Percentiles rank a stretch among this genome's conserved stretches.
Evolutionary conservation across 2,113 vertebrate species (phyloP).

Genomic region (Columba janthina): DNA sequence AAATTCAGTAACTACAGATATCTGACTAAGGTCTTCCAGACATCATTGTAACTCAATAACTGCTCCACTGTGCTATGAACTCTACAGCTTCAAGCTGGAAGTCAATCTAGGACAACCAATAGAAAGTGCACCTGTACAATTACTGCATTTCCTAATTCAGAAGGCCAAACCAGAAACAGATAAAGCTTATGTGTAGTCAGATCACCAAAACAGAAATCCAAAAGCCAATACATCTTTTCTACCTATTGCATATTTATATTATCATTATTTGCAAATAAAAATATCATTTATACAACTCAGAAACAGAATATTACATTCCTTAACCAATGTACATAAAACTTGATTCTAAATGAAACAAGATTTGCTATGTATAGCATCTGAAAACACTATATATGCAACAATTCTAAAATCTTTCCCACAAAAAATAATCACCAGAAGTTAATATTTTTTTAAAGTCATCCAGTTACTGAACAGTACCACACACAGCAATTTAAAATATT

Average conservation of each 20-base stretch:
- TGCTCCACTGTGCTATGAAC: conserved; percentile 71
- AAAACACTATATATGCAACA: background rate
- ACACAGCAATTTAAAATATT: background rate
- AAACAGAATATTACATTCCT: conserved; percentile 24
- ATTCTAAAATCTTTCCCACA: background rate
- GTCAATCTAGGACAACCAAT: conserved; percentile 79
- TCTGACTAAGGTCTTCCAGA: conserved; percentile 58
- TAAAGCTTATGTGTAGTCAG: conserved; percentile 42
- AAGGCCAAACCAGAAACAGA: conserved; percentile 57
- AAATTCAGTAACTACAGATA: conserved; percentile 42
- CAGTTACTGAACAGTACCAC: background rate
- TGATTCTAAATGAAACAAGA: background rate
- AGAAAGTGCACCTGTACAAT: conserved; percentile 77
- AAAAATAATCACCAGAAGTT: background rate
- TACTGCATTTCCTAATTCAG: conserved; percentile 74
- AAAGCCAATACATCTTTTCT: background rate
- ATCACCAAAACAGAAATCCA: conserved; percentile 31
- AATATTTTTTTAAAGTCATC: background rate
- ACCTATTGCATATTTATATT: background rate
- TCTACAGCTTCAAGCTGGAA: conserved; percentile 73
- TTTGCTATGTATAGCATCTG: background rate
- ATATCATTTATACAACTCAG: background rate
- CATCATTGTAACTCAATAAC: conserved; percentile 69
- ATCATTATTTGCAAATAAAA: conserved; percentile 10
- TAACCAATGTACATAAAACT: background rate